Percentiles rank a stretch among this genome's conserved stretches.
phyloP scores from a whole-genome alignment of 37 sponge, comb jelly and placozoan species.

The Corticium candelabrum region DNA sequence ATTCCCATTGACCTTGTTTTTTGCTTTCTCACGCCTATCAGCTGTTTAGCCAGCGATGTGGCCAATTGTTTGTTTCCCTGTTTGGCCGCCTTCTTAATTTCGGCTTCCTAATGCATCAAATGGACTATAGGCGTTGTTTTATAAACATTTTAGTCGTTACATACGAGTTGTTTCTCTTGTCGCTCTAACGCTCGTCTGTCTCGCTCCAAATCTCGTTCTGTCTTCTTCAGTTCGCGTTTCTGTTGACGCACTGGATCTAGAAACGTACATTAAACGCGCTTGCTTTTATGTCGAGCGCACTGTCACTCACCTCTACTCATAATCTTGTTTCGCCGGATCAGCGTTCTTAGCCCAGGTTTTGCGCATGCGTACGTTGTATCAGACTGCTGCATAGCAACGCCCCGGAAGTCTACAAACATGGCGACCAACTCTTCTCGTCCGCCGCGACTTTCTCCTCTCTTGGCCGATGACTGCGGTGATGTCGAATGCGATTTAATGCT shows the following conservation, averaged over 20 bases:
- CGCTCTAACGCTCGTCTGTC: conserved; percentile 70
- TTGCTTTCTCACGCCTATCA: conserved; percentile 86
- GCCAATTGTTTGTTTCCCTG: conserved; percentile 76
- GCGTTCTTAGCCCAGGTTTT: no score
- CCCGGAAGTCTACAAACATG: no score
- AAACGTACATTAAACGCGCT: no score
- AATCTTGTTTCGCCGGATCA: no score
- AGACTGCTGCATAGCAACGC: no score
- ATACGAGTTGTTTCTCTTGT: conserved; percentile 85
- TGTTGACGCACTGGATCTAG: conserved; percentile 71
- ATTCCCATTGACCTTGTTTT: conserved; percentile 73
- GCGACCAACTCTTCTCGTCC: no score
- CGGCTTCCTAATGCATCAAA: conserved; percentile 75
- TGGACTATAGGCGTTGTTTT: neutral
- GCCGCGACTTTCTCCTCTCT: no score
- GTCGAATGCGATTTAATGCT: neutral
- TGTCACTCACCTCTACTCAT: no score
- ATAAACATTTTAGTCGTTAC: neutral
- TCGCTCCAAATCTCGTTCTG: conserved; percentile 65
- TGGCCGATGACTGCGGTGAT: neutral
- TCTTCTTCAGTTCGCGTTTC: conserved; percentile 53
- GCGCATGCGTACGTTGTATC: no score
- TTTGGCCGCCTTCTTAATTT: conserved; percentile 95
- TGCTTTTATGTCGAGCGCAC: no score
- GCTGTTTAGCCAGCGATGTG: conserved; percentile 83